These are phyloP conservation scores for Dryoscopus gambensis DNA, from an alignment of 2,113 vertebrate genomes.

Conservation along the genomic window DNA sequence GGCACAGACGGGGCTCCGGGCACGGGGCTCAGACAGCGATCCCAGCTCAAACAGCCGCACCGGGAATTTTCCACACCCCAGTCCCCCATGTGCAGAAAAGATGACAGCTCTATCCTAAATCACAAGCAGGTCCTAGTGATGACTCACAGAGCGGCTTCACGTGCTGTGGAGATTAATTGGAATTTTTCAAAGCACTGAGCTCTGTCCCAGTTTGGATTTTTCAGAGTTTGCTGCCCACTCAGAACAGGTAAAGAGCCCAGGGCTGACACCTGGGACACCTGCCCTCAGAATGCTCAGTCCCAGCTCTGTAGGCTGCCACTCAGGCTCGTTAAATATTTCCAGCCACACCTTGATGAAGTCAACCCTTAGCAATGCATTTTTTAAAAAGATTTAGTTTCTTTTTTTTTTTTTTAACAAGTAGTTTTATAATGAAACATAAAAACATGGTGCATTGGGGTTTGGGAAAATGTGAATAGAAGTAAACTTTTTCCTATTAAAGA, in stretches of 20 bases:
- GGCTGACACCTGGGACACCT: background rate
- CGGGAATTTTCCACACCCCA: background rate
- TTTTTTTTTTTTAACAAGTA: background rate
- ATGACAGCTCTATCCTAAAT: background rate
- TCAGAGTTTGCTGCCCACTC: background rate
- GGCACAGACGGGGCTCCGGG: background rate
- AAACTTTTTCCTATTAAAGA: background rate
- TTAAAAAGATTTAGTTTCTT: background rate
- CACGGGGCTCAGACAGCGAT: background rate
- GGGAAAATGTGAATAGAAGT: background rate
- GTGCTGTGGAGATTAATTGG: background rate
- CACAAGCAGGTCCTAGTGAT: background rate
- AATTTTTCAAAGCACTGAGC: background rate
- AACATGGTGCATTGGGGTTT: fast-evolving
- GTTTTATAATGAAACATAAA: background rate
- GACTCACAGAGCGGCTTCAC: background rate
- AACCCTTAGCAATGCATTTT: background rate
- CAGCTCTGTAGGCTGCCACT: background rate
- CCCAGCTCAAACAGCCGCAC: background rate
- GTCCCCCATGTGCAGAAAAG: background rate
- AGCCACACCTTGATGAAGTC: conserved; percentile 37
- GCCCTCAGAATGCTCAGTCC: background rate
- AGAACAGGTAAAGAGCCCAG: background rate
- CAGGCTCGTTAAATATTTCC: background rate
- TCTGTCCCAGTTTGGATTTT: background rate